phyloP scores from a whole-genome alignment of 2,113 vertebrate species.

The Salvelinus namaycush region DNA sequence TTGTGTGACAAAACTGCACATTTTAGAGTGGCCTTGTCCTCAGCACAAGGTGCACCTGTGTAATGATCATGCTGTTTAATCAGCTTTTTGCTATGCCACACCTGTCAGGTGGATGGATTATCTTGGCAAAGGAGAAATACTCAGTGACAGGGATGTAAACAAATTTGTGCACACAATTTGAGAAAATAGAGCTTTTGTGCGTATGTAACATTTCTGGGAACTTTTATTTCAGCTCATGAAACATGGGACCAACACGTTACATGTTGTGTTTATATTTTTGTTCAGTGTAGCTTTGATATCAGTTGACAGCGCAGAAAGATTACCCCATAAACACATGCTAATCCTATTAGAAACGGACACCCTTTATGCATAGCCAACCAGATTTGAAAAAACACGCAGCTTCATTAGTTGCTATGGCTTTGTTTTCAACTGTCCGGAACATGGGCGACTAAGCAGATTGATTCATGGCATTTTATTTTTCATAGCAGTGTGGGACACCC shows the following conservation, averaged over 20 bases:
- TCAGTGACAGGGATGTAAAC: background rate
- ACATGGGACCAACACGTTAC: no score
- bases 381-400: slow-evolving; percentile 33
- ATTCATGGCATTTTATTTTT: slow-evolving; percentile 70
- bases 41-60: no score
- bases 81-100: no score
- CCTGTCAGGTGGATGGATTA: no score
- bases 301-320: background rate
- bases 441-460: slow-evolving; percentile 58
- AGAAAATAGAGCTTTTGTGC: background rate
- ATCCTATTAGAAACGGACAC: slow-evolving; percentile 19
- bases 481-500: slow-evolving; percentile 57
- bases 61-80: no score
- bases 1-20: no score
- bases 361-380: slow-evolving; percentile 40
- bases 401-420: slow-evolving; percentile 45
- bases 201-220: no score
- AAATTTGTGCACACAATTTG: background rate
- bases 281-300: no score
- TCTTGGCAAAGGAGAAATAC: no score
- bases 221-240: no score
- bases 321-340: background rate
- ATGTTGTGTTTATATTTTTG: no score
- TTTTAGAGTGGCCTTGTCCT: no score
- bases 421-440: slow-evolving; percentile 39